A percentile compares a stretch with the other conserved stretches of the same genome.
phyloP scores from a whole-genome alignment of 2,888 invertebrate genomes.

The Torymus tubicola region DNA sequence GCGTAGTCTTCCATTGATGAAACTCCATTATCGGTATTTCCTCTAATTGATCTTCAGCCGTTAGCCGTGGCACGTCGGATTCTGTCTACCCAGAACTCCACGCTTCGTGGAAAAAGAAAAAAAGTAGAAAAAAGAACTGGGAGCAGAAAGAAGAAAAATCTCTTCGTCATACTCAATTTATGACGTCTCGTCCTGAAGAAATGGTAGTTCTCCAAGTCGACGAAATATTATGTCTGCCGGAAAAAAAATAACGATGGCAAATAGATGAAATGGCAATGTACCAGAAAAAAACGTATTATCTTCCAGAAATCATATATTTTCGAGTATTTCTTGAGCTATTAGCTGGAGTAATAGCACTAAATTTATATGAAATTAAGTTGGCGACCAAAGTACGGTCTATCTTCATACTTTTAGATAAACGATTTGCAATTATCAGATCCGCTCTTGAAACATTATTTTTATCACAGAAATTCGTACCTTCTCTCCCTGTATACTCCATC shows the following conservation, averaged over 20 bases:
- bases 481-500: too few species aligned
- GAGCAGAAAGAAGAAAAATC: conserved; percentile 42
- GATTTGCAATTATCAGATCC: too few species aligned
- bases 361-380: neutral
- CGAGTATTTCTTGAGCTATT: too few species aligned
- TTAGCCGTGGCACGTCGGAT: conserved; percentile 25
- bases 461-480: too few species aligned
- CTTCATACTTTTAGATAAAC: too few species aligned
- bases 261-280: neutral
- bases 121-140: neutral
- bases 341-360: neutral
- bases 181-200: conserved; percentile 52
- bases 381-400: neutral
- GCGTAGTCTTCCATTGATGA: conserved; percentile 58
- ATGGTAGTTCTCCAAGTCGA: conserved; percentile 20
- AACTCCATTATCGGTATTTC: conserved; percentile 69
- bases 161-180: conserved; percentile 45
- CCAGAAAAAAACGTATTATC: neutral
- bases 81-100: conserved; percentile 23
- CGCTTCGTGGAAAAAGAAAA: neutral
- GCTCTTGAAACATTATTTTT: too few species aligned
- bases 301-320: too few species aligned
- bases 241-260: conserved; percentile 24
- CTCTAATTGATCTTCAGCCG: conserved; percentile 69
- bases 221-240: conserved; percentile 29